Conservation (phyloP, 35 echinoderm and acorn worm species). For the Eucidaris tribuloides region DNA sequence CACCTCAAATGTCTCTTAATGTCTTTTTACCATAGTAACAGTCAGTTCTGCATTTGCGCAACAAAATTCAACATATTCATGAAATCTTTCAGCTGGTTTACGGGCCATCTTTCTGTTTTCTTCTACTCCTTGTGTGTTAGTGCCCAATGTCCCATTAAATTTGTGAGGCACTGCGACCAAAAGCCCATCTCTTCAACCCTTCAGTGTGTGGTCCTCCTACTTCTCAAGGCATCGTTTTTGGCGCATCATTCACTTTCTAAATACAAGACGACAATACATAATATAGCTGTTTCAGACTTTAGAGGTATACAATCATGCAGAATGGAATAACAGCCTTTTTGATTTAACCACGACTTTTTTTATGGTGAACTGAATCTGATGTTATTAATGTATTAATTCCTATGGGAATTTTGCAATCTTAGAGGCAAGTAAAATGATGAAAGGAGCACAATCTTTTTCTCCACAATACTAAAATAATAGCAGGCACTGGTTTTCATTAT, state of each 20-base stretch:
- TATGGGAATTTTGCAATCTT: background rate
- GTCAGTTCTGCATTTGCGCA: too few relatives aligned
- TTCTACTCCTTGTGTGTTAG: conserved; percentile 99
- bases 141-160: conserved; percentile 61
- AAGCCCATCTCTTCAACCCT: conserved; percentile 82
- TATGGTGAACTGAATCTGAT: background rate
- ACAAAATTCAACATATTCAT: too few relatives aligned
- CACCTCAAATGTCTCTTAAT: too few relatives aligned
- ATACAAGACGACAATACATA: background rate
- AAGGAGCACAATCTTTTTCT: too few relatives aligned
- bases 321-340: too few relatives aligned
- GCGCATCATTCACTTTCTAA: conserved; percentile 94
- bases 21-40: too few relatives aligned
- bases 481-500: too few relatives aligned
- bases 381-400: background rate
- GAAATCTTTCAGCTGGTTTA: too few relatives aligned
- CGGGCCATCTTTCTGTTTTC: too few relatives aligned
- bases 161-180: conserved; percentile 85
- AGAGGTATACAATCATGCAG: too few relatives aligned
- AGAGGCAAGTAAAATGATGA: background rate
- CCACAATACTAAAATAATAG: too few relatives aligned
- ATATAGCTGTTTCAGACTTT: background rate
- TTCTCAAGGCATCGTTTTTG: conserved; percentile 86
- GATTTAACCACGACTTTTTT: background rate
- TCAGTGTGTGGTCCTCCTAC: conserved; percentile 79